A percentile compares a stretch with the other conserved stretches of the same genome.
phyloP scores from a whole-genome alignment of 2,888 invertebrate genomes.

The Drosophila paramelanica region DNA sequence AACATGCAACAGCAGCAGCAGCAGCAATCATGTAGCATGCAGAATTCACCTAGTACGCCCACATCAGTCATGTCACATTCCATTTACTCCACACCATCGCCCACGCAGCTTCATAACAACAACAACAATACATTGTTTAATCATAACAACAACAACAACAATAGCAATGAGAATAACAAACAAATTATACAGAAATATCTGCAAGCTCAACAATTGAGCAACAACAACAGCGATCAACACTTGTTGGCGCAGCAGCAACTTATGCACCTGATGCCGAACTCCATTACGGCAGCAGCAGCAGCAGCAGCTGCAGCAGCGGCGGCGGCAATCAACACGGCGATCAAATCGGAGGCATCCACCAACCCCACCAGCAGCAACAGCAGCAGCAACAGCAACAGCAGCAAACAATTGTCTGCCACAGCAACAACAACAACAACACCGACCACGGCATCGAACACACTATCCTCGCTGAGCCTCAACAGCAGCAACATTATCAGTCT shows the following conservation, averaged over 20 bases:
- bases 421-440: constrained; percentile 66
- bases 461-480: constrained; percentile 69
- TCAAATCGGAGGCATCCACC: constrained; percentile 63
- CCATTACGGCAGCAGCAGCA: constrained; percentile 61
- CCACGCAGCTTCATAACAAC: constrained; percentile 71
- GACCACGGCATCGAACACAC: constrained; percentile 75
- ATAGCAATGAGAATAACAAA: constrained; percentile 70
- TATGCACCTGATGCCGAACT: constrained; percentile 75
- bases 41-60: constrained; percentile 69
- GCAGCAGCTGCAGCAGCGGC: constrained; percentile 61
- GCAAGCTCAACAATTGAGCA: constrained; percentile 78
- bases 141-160: constrained; percentile 66
- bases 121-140: constrained; percentile 68
- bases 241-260: constrained; percentile 70
- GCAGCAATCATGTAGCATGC: constrained; percentile 71
- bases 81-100: constrained; percentile 79
- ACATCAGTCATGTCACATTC: constrained; percentile 63
- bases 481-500: constrained; percentile 73
- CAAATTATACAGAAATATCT: constrained; percentile 83
- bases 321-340: constrained; percentile 48
- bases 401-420: constrained; percentile 48
- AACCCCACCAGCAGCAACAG: constrained; percentile 53
- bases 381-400: constrained; percentile 40
- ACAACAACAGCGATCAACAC: constrained; percentile 62
- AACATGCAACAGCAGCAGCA: constrained; percentile 69